A percentile compares a stretch with the other conserved stretches of the same genome.
phyloP scores from a whole-genome alignment of 2,888 invertebrate species.

The Tricholauxania praeusta region DNA sequence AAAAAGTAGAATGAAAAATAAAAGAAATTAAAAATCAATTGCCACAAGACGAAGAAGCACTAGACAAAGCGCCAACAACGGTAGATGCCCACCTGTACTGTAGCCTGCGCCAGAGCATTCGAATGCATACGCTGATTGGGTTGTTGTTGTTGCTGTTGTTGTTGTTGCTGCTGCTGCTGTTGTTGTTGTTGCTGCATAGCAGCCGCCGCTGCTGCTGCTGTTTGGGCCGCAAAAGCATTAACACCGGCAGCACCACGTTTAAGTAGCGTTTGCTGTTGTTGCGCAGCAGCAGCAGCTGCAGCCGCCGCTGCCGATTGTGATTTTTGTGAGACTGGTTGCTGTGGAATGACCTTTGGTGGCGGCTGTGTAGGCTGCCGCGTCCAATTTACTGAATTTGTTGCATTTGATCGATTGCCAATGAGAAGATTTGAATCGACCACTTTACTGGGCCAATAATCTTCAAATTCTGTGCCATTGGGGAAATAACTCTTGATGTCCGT shows the following conservation, averaged over 20 bases:
- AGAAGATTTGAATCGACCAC: slow-evolving; percentile 85
- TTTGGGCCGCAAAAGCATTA: slow-evolving; percentile 42
- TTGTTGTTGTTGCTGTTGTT: slow-evolving; percentile 45
- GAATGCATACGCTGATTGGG: slow-evolving; percentile 56
- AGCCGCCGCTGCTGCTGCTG: slow-evolving; percentile 59
- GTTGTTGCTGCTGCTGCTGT: slow-evolving; percentile 61
- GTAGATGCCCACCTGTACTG: slow-evolving; percentile 61
- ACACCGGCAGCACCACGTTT: slow-evolving; percentile 53
- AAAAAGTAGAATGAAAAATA: slow-evolving; percentile 51
- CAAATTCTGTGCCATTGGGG: slow-evolving; percentile 89
- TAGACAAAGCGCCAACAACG: slow-evolving; percentile 45
- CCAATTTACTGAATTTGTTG: slow-evolving; percentile 77
- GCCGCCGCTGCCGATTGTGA: slow-evolving; percentile 50
- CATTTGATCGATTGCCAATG: slow-evolving; percentile 74
- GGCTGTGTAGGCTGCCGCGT: slow-evolving; percentile 82
- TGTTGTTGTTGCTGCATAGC: slow-evolving; percentile 66
- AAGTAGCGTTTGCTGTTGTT: slow-evolving; percentile 57
- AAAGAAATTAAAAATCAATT: slow-evolving; percentile 27
- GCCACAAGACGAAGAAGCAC: slow-evolving; percentile 27
- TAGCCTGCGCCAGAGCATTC: slow-evolving; percentile 65
- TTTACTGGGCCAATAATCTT: slow-evolving; percentile 94
- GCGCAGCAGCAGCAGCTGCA: slow-evolving; percentile 54
- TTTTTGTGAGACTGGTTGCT: slow-evolving; percentile 59
- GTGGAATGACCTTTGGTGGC: slow-evolving; percentile 69
- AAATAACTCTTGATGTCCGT: slow-evolving; percentile 92